Conservation (phyloP, 2,888 invertebrate genomes). For the Clanis bilineata region DNA sequence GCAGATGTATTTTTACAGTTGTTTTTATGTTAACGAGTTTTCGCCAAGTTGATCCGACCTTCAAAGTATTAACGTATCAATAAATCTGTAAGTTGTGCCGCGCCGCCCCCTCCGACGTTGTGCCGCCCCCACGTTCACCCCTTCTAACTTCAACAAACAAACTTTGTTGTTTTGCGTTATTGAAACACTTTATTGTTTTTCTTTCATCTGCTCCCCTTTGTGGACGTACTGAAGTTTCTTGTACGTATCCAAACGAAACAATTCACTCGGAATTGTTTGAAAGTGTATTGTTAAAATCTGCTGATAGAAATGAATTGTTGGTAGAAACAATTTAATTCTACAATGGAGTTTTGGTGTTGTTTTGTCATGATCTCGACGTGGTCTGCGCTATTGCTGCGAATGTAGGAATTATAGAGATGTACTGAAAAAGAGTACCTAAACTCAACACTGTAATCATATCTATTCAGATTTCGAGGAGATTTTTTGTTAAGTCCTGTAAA, state of each 20-base stretch:
- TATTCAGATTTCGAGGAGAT: too few species aligned
- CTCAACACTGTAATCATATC: too few species aligned
- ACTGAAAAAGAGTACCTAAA: too few species aligned
- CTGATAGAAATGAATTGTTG: constrained; percentile 7
- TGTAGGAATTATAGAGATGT: background rate
- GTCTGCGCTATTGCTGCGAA: background rate
- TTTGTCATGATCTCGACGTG: background rate
- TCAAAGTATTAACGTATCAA: constrained; percentile 25
- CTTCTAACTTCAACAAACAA: constrained; percentile 63
- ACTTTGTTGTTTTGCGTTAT: constrained; percentile 74
- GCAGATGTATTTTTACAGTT: background rate
- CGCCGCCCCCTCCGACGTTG: background rate
- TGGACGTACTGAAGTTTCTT: constrained; percentile 45
- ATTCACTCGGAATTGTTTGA: constrained; percentile 33
- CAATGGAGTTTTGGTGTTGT: constrained; percentile 1
- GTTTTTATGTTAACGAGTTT: constrained; percentile 1
- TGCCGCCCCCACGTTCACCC: constrained; percentile 35
- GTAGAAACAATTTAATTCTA: constrained; percentile 1
- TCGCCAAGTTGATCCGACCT: constrained; percentile 10
- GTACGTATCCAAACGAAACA: constrained; percentile 43
- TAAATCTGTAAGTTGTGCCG: constrained; percentile 17
- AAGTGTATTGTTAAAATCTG: constrained; percentile 18
- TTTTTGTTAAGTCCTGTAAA: too few species aligned
- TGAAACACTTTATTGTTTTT: constrained; percentile 77
- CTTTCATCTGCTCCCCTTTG: constrained; percentile 67